Base-by-base conservation (phyloP, 1,140 invertebrate species). In the Trichonephila inaurata region DNA sequence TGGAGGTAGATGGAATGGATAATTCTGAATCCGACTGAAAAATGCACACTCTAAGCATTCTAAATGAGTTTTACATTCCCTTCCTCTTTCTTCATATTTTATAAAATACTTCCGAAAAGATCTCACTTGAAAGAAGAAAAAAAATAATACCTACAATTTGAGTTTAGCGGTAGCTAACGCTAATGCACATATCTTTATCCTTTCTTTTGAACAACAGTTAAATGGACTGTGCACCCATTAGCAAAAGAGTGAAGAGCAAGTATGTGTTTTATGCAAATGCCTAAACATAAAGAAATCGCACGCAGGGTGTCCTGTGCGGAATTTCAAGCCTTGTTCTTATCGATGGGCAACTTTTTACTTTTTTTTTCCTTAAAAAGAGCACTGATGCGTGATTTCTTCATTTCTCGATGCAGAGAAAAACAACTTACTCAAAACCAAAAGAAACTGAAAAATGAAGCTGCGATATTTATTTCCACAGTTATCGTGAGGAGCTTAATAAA, bases 211-310 rank as follows among this genome's bases (percentile, higher is more conserved):
- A 82, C 89, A 51, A 33, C n/a, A 33, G 72, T 81, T 89, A 93
- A 93, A 93, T 93, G 92, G 92, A 60, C 28, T 82, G 86, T 21
- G 24, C 19, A 33, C 60, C 92, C 92, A 93, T 93, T 93, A 93
- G 92, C 44, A 93, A 62, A 81, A 28, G 44, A 66, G 18, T 28
- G 40, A 61, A 60, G 60, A 44, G 64, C 85, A 69, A 85, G 62
- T n/a, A 69, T 88, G 92, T 58, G 40, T 93, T 93, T 93, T 93
- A 93, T 93, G 92, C 92, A 93, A 93, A 93, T 93, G 90, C 40
- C n/a, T 24, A 64, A 66, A 81, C 92, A 89, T 81, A 88, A 89
- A 88, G 92, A 89, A 93, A 64, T 64, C 69, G 33, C 61, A 64
- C 18, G 61, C 86, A 64, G 61, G 12, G 21, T 28, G 40, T 88